phyloP scores from a whole-genome alignment of 2,113 vertebrate genomes.

The Peromyscus polionotus region DNA sequence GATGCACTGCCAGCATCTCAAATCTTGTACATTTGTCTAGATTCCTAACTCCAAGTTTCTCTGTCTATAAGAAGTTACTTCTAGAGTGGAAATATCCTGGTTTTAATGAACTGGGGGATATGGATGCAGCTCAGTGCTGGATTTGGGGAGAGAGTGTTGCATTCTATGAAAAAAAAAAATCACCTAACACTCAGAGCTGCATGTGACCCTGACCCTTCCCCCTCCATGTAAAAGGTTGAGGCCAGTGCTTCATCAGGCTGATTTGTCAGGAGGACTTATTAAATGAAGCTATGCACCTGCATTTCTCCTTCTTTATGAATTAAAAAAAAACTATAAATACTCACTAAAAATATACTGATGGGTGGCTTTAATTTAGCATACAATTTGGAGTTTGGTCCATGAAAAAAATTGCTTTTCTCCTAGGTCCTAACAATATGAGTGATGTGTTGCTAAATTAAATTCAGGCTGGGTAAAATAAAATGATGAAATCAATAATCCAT shows the following conservation, averaged over 20 bases:
- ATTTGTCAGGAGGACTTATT: not conserved
- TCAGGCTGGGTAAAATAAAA: not conserved
- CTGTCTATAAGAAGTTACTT: not conserved
- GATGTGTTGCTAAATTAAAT: not conserved
- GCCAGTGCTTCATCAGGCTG: not conserved
- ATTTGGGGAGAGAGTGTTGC: not conserved
- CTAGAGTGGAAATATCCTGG: not conserved
- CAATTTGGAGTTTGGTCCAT: not conserved
- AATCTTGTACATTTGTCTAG: not conserved
- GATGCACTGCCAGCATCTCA: accelerated
- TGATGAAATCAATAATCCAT: not conserved
- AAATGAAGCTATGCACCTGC: not conserved
- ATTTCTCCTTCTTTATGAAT: not conserved
- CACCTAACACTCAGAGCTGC: not conserved
- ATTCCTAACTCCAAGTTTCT: not conserved
- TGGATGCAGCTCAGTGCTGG: not conserved
- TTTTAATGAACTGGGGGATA: not conserved
- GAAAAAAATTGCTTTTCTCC: not conserved
- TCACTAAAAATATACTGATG: not conserved
- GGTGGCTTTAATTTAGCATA: not conserved
- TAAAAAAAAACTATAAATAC: not conserved
- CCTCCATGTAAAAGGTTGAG: not conserved
- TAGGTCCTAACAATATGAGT: not conserved
- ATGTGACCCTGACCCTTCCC: not conserved
- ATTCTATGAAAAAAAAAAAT: not conserved